Percentiles rank a stretch among this genome's conserved stretches.
Conservation (phyloP, 1,140 invertebrate species). For the Helicorthomorpha holstii region DNA sequence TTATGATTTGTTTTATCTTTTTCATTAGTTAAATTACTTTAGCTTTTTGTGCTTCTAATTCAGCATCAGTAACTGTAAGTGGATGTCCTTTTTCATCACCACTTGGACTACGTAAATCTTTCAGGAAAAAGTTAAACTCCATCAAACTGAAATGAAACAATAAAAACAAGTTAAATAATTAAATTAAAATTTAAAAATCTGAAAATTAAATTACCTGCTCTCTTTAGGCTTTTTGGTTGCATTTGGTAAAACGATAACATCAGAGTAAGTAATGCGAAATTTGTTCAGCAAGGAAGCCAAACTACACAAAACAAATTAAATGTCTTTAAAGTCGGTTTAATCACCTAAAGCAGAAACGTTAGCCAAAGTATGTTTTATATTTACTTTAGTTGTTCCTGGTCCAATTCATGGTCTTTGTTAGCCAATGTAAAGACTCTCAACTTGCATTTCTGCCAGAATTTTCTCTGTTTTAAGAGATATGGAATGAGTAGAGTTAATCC, state of each 20-base stretch:
- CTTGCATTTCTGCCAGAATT: constrained; percentile 65
- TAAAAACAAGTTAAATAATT: not conserved
- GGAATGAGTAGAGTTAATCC: constrained; percentile 80
- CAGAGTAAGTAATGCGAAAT: constrained; percentile 42
- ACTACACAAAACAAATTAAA: constrained; percentile 18
- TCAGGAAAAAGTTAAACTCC: not conserved
- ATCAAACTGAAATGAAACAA: not conserved
- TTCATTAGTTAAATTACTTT: not conserved
- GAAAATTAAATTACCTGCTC: constrained; percentile 19
- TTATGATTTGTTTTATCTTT: not conserved
- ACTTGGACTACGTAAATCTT: not conserved
- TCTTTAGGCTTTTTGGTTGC: constrained; percentile 29
- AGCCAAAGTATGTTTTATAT: constrained; percentile 4
- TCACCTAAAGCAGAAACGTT: not conserved
- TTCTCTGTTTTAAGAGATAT: constrained; percentile 74
- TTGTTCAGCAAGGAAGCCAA: constrained; percentile 39
- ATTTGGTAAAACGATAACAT: constrained; percentile 35
- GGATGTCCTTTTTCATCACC: not conserved
- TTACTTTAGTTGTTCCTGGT: constrained; percentile 34
- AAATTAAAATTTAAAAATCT: not conserved
- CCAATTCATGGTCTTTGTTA: constrained; percentile 46
- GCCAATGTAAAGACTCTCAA: constrained; percentile 78
- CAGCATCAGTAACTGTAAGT: not conserved
- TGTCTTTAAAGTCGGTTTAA: not conserved
- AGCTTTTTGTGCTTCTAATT: not conserved